phyloP scores from a whole-genome alignment of 35 echinoderm and acorn worm species.

The Ptychodera flava region DNA sequence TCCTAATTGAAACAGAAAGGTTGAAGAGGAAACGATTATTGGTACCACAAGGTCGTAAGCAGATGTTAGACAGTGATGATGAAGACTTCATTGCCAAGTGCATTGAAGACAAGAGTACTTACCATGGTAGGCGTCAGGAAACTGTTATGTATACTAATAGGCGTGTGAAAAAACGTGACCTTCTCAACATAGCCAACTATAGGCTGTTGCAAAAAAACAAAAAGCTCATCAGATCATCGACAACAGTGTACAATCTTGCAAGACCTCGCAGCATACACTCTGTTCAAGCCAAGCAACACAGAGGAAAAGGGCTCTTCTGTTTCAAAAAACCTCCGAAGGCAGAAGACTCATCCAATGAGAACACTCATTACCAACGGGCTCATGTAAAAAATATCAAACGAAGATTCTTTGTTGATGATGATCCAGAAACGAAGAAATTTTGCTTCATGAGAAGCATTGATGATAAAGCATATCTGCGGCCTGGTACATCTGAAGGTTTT shows the following conservation, averaged over 20 bases:
- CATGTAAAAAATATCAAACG: background rate
- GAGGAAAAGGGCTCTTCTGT: background rate
- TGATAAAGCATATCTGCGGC: background rate
- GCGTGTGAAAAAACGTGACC: background rate
- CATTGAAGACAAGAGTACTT: background rate
- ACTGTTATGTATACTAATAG: background rate
- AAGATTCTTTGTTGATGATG: background rate
- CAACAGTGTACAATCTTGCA: background rate
- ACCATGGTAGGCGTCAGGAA: background rate
- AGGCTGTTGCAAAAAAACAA: background rate
- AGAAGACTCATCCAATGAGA: background rate
- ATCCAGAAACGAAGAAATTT: background rate
- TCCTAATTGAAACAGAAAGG: background rate
- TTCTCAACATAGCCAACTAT: background rate
- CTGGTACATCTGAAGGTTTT: background rate
- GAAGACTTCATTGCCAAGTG: background rate
- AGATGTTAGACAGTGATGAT: background rate
- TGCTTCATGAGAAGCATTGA: background rate
- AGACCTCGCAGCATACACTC: background rate
- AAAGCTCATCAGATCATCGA: background rate
- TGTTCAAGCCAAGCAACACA: background rate
- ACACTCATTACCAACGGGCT: background rate
- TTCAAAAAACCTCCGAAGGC: background rate
- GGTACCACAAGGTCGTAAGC: background rate
- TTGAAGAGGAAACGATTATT: background rate